Base-by-base conservation (phyloP, 2,113 vertebrate genomes). In the Ammodytes marinus region DNA sequence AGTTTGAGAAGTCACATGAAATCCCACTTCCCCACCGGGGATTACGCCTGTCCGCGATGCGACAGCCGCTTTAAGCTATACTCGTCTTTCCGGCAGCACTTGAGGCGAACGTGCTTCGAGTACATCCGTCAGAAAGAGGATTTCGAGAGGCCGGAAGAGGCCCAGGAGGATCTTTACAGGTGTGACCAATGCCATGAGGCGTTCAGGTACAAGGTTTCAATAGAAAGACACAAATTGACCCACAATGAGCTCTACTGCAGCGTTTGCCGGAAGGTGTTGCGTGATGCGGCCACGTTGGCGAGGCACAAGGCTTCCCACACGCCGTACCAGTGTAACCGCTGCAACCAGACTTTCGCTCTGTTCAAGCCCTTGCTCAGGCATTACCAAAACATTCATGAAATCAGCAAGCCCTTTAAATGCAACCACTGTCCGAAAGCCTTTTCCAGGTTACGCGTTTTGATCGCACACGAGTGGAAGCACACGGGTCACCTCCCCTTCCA, bases 391-490 rank as follows among this genome's bases (percentile, higher is more conserved):
- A 1, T 76, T 17, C 92, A 93, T 9, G 47, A 83, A 15, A 39
- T 92, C n/a, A 63, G 57, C 35, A n/a, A 17, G 45, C 92, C 92
- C 0, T 92, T 88, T 10, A 59, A 76, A 52, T 92, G 92, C 85
- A 72, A 40, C 64, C 66, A 70, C 1, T 93, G 92, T 40, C 64
- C 84, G 0, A 91, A 88, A 40, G 79, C 64, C 0, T 74, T 67
- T 0, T 19, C 79, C 3, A 84, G 45, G 69, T 77, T 92, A 9
- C 77, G 77, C 11, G 1, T 35, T n/a, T 60, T 92, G 4, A 90
- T 93, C 49, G 8, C n/a, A 1, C 92, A 93, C 3, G 92, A 93
- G 58, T 92, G 90, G 92, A 83, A 77, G 3, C 86, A 92, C 8
- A 90, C 84, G 0, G 91, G 85, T 6, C 74, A 85, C 0, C 70